Evolutionary conservation across 1,140 invertebrate species (phyloP).

Genomic region (Leptonema lineaticorne): DNA sequence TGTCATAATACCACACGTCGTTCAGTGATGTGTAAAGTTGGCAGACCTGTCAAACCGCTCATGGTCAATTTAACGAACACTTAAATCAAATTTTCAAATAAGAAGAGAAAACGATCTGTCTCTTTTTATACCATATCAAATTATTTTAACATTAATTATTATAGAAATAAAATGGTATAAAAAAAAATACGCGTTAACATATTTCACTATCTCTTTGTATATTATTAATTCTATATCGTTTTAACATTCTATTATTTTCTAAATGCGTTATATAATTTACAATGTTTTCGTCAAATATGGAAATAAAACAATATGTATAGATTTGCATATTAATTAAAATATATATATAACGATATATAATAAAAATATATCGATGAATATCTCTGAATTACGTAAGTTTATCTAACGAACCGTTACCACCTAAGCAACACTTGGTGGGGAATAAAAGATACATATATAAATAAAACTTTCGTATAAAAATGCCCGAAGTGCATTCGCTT

Average conservation of each 20-base stretch:
- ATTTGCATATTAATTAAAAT: too few species aligned
- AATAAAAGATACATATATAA: background rate
- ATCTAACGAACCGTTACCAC: constrained; percentile 21
- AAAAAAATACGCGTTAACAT: background rate
- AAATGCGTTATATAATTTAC: too few species aligned
- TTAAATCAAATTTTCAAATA: too few species aligned
- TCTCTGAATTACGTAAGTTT: constrained; percentile 20
- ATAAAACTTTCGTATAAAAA: background rate
- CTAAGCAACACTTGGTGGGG: constrained; percentile 14
- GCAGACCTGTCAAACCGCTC: background rate
- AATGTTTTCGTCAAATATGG: too few species aligned
- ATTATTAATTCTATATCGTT: background rate
- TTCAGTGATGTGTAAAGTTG: constrained; percentile 19
- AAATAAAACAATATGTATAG: too few species aligned
- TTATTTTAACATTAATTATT: too few species aligned
- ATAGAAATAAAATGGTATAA: too few species aligned
- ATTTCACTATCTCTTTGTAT: background rate
- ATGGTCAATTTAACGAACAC: background rate
- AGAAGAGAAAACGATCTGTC: too few species aligned
- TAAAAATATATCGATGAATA: background rate
- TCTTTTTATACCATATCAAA: too few species aligned
- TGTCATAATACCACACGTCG: constrained; percentile 23
- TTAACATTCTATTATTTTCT: too few species aligned
- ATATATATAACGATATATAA: too few species aligned
- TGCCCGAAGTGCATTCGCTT: background rate